Evolutionary conservation across 2,797 vertebrate species (phyloP).

Genomic region (Silurus aristotelis): DNA sequence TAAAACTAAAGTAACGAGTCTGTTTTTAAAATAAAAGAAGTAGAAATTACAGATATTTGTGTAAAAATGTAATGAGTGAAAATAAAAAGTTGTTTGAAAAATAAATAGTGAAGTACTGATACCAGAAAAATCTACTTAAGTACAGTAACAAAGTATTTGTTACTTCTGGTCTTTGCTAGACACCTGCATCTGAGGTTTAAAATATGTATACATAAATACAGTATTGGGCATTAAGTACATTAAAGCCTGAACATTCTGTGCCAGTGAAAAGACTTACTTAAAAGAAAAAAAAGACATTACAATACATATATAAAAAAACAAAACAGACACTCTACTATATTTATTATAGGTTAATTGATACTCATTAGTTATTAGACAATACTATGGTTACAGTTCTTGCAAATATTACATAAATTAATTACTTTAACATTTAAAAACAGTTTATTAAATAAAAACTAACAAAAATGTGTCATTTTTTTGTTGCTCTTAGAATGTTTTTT

Average conservation of each 20-base stretch:
- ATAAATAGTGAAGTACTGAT: no score
- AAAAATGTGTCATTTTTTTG: background rate
- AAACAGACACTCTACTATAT: slow-evolving; percentile 23
- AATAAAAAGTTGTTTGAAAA: no score
- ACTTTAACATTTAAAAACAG: background rate
- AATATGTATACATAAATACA: no score
- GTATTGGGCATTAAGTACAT: background rate
- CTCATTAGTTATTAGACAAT: background rate
- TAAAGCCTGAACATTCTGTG: background rate
- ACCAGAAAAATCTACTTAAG: no score
- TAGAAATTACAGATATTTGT: no score
- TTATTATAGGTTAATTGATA: background rate
- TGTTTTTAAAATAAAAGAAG: no score
- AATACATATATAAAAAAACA: background rate
- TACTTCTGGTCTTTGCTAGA: background rate
- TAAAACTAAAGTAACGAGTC: no score
- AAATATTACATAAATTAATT: background rate
- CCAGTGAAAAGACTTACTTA: background rate
- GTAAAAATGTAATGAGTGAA: no score
- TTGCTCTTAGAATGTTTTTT: background rate
- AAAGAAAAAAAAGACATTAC: no score
- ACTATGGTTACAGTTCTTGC: background rate
- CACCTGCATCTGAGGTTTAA: background rate
- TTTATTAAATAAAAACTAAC: background rate
- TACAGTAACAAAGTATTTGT: no score